These are phyloP conservation scores for Python bivittatus DNA, from an alignment of 2,113 vertebrate species.

Conservation along the genomic window DNA sequence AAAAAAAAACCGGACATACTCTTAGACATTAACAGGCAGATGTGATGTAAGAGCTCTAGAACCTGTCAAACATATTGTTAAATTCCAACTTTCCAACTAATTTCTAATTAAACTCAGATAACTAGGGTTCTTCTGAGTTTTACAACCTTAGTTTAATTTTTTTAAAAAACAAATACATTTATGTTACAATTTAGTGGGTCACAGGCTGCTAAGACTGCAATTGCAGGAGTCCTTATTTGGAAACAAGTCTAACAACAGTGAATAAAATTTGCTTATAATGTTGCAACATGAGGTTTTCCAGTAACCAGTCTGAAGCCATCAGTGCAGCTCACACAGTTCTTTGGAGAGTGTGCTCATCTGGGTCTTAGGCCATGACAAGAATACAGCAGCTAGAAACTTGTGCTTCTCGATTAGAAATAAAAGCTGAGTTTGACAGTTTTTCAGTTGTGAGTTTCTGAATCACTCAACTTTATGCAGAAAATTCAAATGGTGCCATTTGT, in stretches of 20 bases:
- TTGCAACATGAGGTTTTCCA: background rate
- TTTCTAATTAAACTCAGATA: background rate
- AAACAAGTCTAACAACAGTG: background rate
- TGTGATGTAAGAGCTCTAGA: background rate
- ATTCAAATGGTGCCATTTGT: background rate
- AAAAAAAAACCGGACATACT: background rate
- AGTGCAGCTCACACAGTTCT: background rate
- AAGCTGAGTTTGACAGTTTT: background rate
- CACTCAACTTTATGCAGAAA: background rate
- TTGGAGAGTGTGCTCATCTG: background rate
- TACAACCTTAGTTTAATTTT: background rate
- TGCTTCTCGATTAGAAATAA: slow-evolving; percentile 25
- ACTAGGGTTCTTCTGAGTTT: background rate
- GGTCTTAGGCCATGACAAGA: background rate
- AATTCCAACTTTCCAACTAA: background rate
- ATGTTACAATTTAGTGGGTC: background rate
- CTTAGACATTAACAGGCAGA: background rate
- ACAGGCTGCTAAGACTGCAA: background rate
- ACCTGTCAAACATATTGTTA: background rate
- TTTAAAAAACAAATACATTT: background rate
- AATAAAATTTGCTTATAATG: background rate
- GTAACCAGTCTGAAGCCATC: background rate
- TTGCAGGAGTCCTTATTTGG: background rate
- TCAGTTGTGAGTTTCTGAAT: background rate
- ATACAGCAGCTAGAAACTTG: background rate